Percentiles rank a stretch among this genome's conserved stretches.
phyloP scores from a whole-genome alignment of 2,888 invertebrate genomes.

The Malthinus flaveolus region DNA sequence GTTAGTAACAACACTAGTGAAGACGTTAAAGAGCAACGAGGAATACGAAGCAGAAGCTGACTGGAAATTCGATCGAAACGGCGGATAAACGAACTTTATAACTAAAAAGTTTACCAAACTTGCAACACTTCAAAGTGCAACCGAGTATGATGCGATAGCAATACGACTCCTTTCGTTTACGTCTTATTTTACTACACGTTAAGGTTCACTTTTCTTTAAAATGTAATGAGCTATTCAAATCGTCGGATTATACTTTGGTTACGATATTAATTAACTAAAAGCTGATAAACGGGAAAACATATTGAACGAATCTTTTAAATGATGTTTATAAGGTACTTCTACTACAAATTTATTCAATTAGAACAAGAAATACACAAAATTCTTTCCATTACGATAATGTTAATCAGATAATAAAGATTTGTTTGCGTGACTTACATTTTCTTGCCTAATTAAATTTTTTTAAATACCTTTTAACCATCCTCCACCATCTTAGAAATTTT shows the following conservation, averaged over 20 bases:
- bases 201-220: constrained; percentile 23
- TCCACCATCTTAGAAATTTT: no score
- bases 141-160: constrained; percentile 43
- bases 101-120: constrained; percentile 37
- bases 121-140: constrained; percentile 44
- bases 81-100: constrained; percentile 25
- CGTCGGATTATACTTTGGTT: constrained; percentile 30
- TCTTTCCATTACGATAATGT: no score
- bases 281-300: constrained; percentile 30
- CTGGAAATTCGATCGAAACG: constrained; percentile 29
- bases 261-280: constrained; percentile 33
- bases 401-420: no score
- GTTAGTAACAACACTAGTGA: constrained; percentile 39
- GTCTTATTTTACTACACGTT: constrained; percentile 19
- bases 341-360: no score
- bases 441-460: no score
- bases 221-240: constrained; percentile 22
- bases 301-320: constrained; percentile 5
- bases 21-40: constrained; percentile 37
- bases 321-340: no score
- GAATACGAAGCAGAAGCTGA: constrained; percentile 23
- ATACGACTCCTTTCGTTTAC: constrained; percentile 19
- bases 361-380: no score
- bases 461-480: no score
- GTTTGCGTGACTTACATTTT: no score